Evolutionary conservation across 2,888 invertebrate genomes (phyloP).

Genomic region (Agriopis aurantiaria): DNA sequence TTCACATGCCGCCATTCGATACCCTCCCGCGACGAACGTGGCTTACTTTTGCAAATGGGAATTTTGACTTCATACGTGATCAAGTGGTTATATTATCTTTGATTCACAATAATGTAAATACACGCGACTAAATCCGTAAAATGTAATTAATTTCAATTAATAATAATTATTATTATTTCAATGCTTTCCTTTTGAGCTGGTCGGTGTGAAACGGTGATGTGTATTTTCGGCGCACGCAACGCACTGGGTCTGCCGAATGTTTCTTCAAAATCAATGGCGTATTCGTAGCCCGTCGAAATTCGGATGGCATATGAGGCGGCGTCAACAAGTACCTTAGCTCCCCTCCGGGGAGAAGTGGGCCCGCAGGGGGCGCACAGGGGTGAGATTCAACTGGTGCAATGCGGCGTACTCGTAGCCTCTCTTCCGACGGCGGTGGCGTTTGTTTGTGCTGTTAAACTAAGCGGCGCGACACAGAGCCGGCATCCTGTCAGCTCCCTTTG

Average conservation of each 20-base stretch:
- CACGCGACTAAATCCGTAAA: no score
- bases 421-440: constrained; percentile 51
- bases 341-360: constrained; percentile 46
- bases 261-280: constrained; percentile 61
- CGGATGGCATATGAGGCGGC: constrained; percentile 57
- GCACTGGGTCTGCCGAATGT: constrained; percentile 41
- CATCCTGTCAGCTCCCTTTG: background rate
- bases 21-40: no score
- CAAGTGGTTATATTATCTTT: no score
- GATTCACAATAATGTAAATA: no score
- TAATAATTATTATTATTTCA: no score
- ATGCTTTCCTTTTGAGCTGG: no score
- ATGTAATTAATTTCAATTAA: no score
- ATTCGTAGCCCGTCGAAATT: constrained; percentile 52
- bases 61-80: no score
- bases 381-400: constrained; percentile 86
- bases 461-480: constrained; percentile 2
- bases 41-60: no score
- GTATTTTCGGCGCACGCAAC: constrained; percentile 18
- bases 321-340: constrained; percentile 75
- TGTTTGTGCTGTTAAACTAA: constrained; percentile 63
- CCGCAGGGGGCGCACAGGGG: constrained; percentile 58
- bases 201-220: no score
- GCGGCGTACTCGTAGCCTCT: constrained; percentile 71
- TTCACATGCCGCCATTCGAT: no score